phyloP scores from a whole-genome alignment of 37 sponge, comb jelly and placozoan species.

The Chondrosia reniformis region DNA sequence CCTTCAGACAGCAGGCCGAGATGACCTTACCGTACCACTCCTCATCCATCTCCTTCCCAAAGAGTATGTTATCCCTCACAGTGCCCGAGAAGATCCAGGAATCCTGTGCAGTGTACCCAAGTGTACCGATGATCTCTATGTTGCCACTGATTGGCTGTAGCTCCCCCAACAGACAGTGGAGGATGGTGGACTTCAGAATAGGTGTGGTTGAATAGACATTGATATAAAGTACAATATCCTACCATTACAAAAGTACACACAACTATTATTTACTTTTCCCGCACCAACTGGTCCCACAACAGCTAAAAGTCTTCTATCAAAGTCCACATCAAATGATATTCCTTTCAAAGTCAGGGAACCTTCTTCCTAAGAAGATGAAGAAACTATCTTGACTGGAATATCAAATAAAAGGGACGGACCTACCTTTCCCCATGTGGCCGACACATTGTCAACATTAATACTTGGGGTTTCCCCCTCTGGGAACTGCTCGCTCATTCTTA shows the following conservation, averaged over 20 bases:
- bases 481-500: too few relatives aligned
- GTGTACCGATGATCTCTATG: slow-evolving; percentile 23
- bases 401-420: too few relatives aligned
- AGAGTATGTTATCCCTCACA: slow-evolving; percentile 53
- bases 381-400: background rate
- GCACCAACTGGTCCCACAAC: slow-evolving; percentile 49
- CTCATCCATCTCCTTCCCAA: slow-evolving; percentile 35
- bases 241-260: background rate
- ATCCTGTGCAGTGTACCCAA: slow-evolving; percentile 40
- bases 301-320: slow-evolving; percentile 2
- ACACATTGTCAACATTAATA: background rate
- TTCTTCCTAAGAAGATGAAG: background rate
- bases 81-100: slow-evolving; percentile 62
- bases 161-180: slow-evolving; percentile 46
- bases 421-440: slow-evolving; percentile 14
- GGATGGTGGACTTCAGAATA: slow-evolving; percentile 34
- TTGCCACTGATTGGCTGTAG: slow-evolving; percentile 25
- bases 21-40: slow-evolving; percentile 41
- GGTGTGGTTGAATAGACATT: background rate
- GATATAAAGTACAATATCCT: background rate
- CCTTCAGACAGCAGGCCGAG: slow-evolving; percentile 38
- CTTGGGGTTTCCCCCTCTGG: slow-evolving; percentile 6
- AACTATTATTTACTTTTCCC: slow-evolving; percentile 19
- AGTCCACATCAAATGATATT: background rate
- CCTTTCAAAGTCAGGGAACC: background rate